Evolutionary conservation across 2,888 invertebrate species (phyloP).

Genomic region (Cosmorhoe ocellata): DNA sequence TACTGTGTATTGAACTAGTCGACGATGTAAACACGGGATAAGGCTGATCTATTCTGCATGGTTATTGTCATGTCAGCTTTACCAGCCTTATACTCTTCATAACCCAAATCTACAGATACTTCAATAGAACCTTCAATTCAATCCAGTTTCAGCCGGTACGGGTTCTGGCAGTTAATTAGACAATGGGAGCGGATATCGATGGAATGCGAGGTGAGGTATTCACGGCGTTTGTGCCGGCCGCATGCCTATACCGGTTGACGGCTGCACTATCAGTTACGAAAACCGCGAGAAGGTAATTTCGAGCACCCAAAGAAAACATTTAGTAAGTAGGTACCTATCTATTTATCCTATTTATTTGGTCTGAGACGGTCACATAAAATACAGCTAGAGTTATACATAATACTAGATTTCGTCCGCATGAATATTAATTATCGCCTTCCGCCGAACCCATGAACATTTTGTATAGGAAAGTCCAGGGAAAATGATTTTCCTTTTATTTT

Average conservation of each 20-base stretch:
- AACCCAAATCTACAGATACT: neutral
- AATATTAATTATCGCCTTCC: no score
- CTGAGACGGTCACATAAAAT: no score
- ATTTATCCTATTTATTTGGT: neutral
- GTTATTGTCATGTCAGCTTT: no score
- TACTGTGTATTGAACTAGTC: no score
- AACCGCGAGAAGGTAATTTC: neutral
- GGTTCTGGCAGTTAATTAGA: conserved; percentile 25
- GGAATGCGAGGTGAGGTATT: conserved; percentile 19
- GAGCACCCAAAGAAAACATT: no score
- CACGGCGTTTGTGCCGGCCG: conserved; percentile 7
- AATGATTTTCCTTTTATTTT: no score
- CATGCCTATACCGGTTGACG: conserved; percentile 2
- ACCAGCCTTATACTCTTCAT: neutral
- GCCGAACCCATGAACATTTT: no score
- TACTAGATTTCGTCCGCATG: no score
- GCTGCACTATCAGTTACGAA: neutral
- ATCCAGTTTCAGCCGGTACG: conserved; percentile 1
- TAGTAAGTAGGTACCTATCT: neutral
- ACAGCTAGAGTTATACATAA: no score
- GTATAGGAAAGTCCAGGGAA: no score
- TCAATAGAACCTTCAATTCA: conserved; percentile 6
- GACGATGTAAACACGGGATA: no score
- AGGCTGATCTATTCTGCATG: no score
- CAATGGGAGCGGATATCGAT: conserved; percentile 14